Evolutionary conservation across 2,797 vertebrate genomes (phyloP).

Genomic region (Masticophis lateralis): DNA sequence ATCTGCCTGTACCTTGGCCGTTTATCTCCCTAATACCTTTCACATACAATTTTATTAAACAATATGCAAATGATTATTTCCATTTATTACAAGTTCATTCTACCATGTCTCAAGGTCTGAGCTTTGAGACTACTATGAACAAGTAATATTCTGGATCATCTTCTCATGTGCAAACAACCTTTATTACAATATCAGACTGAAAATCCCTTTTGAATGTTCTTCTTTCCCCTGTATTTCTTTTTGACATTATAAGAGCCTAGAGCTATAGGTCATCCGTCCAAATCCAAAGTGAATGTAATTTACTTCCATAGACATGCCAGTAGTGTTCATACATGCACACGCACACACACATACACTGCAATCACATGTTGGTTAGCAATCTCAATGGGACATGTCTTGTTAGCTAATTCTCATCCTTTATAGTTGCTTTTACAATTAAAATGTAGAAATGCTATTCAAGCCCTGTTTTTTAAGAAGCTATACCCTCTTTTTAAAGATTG

Average conservation of each 20-base stretch:
- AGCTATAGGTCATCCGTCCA: conserved; percentile 24
- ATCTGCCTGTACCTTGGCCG: neutral
- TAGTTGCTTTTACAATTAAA: neutral
- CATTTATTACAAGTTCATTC: neutral
- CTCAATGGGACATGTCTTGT: neutral
- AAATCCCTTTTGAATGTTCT: neutral
- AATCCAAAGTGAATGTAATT: conserved; percentile 10
- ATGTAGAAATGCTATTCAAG: neutral
- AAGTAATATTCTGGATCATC: neutral
- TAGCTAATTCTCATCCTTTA: neutral
- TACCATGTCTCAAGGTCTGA: neutral
- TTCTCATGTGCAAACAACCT: neutral
- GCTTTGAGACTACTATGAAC: neutral
- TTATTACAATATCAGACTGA: neutral
- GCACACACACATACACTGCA: neutral
- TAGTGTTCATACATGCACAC: neutral
- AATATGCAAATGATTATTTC: neutral
- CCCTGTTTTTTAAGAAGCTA: neutral
- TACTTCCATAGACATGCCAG: conserved; percentile 11
- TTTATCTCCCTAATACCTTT: neutral
- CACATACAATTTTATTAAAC: neutral
- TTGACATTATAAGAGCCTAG: neutral
- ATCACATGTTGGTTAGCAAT: conserved; percentile 31
- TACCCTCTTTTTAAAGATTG: neutral
- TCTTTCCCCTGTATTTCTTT: neutral